phyloP scores from a whole-genome alignment of 2,888 invertebrate genomes.

The Eupithecia subfuscata region DNA sequence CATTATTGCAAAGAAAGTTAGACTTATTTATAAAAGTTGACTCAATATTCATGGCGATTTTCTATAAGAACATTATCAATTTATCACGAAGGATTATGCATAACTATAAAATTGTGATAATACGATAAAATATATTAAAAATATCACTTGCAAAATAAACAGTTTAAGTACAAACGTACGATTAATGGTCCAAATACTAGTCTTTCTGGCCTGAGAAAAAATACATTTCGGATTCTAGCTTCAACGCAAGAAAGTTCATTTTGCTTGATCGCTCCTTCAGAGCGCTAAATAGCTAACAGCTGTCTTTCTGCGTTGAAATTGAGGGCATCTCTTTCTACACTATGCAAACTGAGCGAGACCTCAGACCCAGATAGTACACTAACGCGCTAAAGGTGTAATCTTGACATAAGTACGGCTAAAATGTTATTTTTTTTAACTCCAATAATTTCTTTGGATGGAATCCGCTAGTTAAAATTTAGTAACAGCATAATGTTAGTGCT shows the following conservation, averaged over 20 bases:
- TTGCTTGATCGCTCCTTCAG: no score
- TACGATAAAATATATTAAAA: conserved; percentile 32
- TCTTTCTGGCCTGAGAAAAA: no score
- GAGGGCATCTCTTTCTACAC: no score
- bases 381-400: no score
- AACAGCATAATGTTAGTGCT: conserved; percentile 52
- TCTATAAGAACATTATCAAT: neutral
- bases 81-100: conserved; percentile 8
- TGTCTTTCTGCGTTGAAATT: no score
- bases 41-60: conserved; percentile 13
- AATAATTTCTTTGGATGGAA: conserved; percentile 47
- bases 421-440: conserved; percentile 23
- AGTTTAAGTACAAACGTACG: conserved; percentile 46
- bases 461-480: conserved; percentile 29
- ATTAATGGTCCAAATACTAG: neutral
- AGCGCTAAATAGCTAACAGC: no score
- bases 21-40: neutral
- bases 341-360: no score
- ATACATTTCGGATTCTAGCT: no score
- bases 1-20: neutral
- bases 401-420: conserved; percentile 12
- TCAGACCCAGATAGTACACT: no score
- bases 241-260: no score
- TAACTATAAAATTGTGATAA: neutral
- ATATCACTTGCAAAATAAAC: conserved; percentile 47